Conservation (phyloP, 2,113 vertebrate genomes). For the Melanostigma gelatinosum region DNA sequence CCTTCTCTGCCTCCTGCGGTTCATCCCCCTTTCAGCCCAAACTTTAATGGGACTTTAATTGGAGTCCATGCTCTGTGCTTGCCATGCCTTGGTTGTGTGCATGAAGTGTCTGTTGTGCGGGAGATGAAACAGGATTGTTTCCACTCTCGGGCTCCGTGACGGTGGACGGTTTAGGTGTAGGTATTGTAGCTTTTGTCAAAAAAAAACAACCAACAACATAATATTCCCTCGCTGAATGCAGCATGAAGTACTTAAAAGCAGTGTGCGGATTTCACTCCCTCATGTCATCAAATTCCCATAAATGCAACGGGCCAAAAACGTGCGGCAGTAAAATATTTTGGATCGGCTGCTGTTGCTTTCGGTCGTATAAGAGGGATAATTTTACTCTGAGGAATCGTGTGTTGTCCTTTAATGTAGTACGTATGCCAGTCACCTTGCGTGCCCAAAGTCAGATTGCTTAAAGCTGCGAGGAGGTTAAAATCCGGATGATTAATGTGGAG, state of each 20-base stretch:
- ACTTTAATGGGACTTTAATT: constrained; percentile 83
- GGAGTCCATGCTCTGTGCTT: constrained; percentile 65
- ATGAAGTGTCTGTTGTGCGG: constrained; percentile 24
- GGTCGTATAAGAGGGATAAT: neutral
- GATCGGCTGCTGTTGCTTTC: neutral
- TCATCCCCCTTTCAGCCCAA: constrained; percentile 72
- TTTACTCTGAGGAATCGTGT: constrained; percentile 15
- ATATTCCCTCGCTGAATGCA: neutral
- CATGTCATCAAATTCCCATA: constrained; percentile 6
- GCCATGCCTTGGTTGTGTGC: constrained; percentile 35
- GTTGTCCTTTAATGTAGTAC: constrained; percentile 9
- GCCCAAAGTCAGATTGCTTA: constrained; percentile 54
- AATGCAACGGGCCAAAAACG: constrained; percentile 2
- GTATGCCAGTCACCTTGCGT: constrained; percentile 55
- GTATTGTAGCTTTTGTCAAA: constrained; percentile 6
- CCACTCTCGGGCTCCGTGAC: constrained; percentile 7
- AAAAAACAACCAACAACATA: neutral
- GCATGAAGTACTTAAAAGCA: neutral
- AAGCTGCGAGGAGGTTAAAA: constrained; percentile 66
- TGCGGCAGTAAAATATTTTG: constrained; percentile 9
- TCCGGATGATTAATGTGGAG: constrained; percentile 71
- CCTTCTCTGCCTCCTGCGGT: constrained; percentile 78
- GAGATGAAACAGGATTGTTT: constrained; percentile 36
- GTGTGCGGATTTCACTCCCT: constrained; percentile 7
- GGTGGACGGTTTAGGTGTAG: constrained; percentile 22